phyloP scores from a whole-genome alignment of 1,140 invertebrate genomes.

The Xylocopa sonorina region DNA sequence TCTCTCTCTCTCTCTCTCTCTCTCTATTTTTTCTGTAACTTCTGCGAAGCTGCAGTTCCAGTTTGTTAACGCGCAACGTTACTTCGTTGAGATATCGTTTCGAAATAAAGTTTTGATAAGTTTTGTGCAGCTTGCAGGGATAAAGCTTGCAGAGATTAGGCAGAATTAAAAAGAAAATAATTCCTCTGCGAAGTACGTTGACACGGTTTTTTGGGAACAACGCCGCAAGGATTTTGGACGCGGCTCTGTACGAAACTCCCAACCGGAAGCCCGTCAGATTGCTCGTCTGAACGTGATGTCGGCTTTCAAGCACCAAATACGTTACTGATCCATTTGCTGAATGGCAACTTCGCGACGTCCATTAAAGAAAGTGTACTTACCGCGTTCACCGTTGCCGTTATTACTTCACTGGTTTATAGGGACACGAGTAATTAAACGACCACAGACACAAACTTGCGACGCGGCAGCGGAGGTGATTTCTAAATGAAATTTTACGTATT shows the following conservation, averaged over 20 bases:
- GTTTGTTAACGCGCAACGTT: too few relatives aligned
- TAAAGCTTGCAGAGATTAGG: neutral
- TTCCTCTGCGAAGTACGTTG: too few relatives aligned
- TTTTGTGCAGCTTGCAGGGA: neutral
- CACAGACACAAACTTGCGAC: too few relatives aligned
- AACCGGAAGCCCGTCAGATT: neutral
- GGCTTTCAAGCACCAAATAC: neutral
- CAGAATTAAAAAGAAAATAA: constrained; percentile 2
- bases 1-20: too few relatives aligned
- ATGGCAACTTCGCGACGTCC: neutral
- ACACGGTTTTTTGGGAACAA: neutral
- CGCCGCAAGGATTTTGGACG: neutral
- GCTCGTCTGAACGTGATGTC: neutral
- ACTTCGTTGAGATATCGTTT: too few relatives aligned
- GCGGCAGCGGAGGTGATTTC: too few relatives aligned
- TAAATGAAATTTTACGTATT: too few relatives aligned
- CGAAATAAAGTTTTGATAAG: too few relatives aligned
- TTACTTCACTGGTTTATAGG: neutral
- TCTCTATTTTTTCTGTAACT: too few relatives aligned
- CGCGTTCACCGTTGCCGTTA: neutral
- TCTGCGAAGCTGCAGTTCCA: too few relatives aligned
- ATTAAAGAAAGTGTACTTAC: neutral
- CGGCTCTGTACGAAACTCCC: too few relatives aligned
- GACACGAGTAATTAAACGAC: neutral
- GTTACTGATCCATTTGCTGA: neutral